Evolutionary conservation across 2,888 invertebrate species (phyloP).

Genomic region (Hydrotaea diabolus): DNA sequence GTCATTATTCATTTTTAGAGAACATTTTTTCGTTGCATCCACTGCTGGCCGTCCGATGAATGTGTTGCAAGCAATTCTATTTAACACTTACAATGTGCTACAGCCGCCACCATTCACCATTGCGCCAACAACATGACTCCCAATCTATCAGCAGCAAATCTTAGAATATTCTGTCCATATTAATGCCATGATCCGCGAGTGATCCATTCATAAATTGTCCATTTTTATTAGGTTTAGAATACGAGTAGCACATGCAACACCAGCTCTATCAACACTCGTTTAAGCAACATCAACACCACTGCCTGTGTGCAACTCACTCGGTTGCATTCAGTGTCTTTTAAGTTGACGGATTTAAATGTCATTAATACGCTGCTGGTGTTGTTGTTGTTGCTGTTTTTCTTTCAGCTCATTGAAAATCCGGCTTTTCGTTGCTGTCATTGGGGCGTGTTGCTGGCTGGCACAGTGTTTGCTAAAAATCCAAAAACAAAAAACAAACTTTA

Average conservation of each 20-base stretch:
- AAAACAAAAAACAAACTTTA: slow-evolving; percentile 16
- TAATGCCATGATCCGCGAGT: background rate
- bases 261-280: slow-evolving; percentile 9
- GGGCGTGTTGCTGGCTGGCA: slow-evolving; percentile 15
- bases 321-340: slow-evolving; percentile 18
- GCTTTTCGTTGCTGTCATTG: slow-evolving; percentile 41
- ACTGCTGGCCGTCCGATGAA: background rate
- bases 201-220: slow-evolving; percentile 64
- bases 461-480: slow-evolving; percentile 50
- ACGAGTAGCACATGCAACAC: slow-evolving; percentile 5
- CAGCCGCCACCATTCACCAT: background rate
- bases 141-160: slow-evolving; percentile 41
- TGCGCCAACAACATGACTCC: background rate
- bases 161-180: slow-evolving; percentile 5
- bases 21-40: background rate
- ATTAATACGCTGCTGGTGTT: slow-evolving; percentile 49
- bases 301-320: slow-evolving; percentile 33
- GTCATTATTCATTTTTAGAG: slow-evolving; percentile 45
- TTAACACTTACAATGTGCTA: background rate
- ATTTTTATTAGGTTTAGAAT: slow-evolving; percentile 24
- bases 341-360: slow-evolving; percentile 64
- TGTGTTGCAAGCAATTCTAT: slow-evolving; percentile 47
- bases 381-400: slow-evolving; percentile 39
- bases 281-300: background rate
- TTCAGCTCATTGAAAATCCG: slow-evolving; percentile 55